These are phyloP conservation scores for Nanger granti DNA, from an alignment of 2,113 vertebrate genomes.

Conservation along the genomic window DNA sequence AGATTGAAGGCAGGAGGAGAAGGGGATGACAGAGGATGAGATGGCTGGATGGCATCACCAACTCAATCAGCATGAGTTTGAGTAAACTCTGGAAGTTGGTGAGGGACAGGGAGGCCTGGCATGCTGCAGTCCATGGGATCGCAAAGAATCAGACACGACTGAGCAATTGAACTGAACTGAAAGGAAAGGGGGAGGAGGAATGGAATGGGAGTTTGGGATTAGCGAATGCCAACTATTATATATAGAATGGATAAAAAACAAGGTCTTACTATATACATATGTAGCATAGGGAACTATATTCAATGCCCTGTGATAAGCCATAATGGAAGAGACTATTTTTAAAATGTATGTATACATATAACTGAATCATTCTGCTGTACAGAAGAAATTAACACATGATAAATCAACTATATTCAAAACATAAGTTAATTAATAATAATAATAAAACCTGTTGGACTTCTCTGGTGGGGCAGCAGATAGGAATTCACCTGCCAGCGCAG, in stretches of 20 bases:
- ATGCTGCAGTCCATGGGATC: background rate
- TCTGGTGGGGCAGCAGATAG: background rate
- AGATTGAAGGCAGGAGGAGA: background rate
- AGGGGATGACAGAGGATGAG: background rate
- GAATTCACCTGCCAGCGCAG: background rate
- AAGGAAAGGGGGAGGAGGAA: background rate
- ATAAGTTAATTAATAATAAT: background rate
- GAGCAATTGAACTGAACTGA: background rate
- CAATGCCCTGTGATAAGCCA: background rate
- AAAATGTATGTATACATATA: background rate
- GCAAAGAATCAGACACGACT: fast-evolving
- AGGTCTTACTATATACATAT: background rate
- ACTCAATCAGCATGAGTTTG: background rate
- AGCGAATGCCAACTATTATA: background rate
- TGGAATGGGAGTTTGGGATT: background rate
- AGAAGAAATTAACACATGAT: background rate
- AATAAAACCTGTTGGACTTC: background rate
- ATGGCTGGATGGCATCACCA: background rate
- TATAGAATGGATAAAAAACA: background rate
- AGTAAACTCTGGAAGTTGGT: background rate
- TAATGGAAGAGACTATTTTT: background rate
- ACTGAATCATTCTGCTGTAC: background rate
- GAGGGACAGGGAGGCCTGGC: background rate
- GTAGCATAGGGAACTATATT: background rate
- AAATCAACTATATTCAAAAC: background rate